These are phyloP conservation scores for Australoheros scitulus DNA, from an alignment of 2,113 vertebrate species.

Conservation along the genomic window DNA sequence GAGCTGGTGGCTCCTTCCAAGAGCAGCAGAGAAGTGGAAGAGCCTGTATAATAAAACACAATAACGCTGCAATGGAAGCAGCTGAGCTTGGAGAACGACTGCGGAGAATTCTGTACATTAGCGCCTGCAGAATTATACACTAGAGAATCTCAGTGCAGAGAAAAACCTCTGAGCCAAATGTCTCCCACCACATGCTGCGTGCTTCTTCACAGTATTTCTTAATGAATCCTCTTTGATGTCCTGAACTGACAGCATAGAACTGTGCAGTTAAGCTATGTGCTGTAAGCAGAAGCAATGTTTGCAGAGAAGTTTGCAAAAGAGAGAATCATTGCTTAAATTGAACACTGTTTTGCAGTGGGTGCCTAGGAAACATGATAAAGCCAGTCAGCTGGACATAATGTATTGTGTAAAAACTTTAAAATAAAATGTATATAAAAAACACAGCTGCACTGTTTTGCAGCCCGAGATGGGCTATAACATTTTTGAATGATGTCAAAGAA, in stretches of 20 bases:
- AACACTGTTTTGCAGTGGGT: background rate
- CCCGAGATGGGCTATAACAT: background rate
- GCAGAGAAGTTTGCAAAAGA: background rate
- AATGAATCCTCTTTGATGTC: background rate
- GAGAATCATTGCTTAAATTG: background rate
- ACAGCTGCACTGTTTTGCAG: background rate
- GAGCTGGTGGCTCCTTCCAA: background rate
- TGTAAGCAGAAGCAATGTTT: background rate
- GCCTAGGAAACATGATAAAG: accelerated
- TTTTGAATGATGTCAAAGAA: slow-evolving; percentile 4
- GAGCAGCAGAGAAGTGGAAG: background rate
- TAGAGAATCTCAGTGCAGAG: background rate
- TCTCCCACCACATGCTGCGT: background rate
- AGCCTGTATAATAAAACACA: background rate
- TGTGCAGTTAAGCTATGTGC: background rate
- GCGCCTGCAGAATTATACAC: background rate
- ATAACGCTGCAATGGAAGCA: background rate
- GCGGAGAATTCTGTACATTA: background rate
- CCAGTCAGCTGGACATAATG: background rate
- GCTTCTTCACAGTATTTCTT: background rate
- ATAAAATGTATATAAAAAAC: background rate
- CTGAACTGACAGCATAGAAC: background rate
- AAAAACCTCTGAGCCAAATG: background rate
- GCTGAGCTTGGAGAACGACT: background rate
- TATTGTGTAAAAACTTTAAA: background rate